These are phyloP conservation scores for Ormyrus labotus DNA, from an alignment of 2,888 invertebrate species.

Conservation along the genomic window DNA sequence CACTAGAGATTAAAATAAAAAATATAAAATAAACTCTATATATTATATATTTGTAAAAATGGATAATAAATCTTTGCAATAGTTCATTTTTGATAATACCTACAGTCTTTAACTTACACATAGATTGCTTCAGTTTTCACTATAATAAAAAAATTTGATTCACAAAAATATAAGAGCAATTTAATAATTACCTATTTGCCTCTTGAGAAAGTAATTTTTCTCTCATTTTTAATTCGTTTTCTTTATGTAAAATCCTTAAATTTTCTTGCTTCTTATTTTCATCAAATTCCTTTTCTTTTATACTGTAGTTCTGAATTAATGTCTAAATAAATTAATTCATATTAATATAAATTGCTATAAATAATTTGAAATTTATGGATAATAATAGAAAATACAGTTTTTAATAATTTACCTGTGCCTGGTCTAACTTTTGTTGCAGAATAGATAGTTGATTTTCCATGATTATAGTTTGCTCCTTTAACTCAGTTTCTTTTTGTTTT, in stretches of 20 bases:
- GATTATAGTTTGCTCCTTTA: slow-evolving; percentile 65
- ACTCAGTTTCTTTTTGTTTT: slow-evolving; percentile 65
- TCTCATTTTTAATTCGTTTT: slow-evolving; percentile 67
- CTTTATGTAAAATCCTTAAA: slow-evolving; percentile 64
- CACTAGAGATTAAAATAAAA: too few relatives aligned
- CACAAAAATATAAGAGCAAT: background rate
- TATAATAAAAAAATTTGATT: too few relatives aligned
- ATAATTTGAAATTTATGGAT: slow-evolving; percentile 6
- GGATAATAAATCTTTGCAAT: too few relatives aligned
- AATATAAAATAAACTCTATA: too few relatives aligned
- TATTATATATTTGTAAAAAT: slow-evolving; percentile 10
- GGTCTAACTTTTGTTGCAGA: slow-evolving; percentile 67
- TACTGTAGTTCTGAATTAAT: slow-evolving; percentile 63
- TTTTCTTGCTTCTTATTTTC: slow-evolving; percentile 64
- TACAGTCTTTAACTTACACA: background rate
- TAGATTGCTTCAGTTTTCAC: too few relatives aligned
- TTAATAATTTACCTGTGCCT: slow-evolving; percentile 65
- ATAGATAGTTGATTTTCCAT: slow-evolving; percentile 66
- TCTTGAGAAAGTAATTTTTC: slow-evolving; percentile 69
- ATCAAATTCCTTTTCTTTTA: slow-evolving; percentile 66
- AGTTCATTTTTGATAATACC: background rate
- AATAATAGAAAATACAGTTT: slow-evolving; percentile 7
- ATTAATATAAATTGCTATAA: slow-evolving; percentile 23
- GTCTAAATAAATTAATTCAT: slow-evolving; percentile 59
- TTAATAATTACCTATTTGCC: slow-evolving; percentile 64